Conservation (phyloP, 2,888 invertebrate species). For the Esperia sulphurella region DNA sequence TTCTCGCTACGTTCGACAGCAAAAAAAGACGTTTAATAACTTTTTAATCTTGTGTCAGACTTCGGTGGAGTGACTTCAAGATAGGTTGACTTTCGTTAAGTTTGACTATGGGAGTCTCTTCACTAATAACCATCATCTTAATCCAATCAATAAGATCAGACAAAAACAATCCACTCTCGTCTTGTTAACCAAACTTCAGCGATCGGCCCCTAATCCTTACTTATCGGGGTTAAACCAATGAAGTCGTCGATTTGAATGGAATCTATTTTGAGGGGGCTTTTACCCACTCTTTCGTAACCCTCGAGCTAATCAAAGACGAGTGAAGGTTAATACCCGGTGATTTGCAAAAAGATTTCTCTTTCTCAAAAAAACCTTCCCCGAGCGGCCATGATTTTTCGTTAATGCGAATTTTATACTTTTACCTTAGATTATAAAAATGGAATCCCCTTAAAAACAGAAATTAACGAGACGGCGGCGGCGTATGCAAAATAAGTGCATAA, state of each 20-base stretch:
- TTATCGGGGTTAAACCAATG: slow-evolving; percentile 66
- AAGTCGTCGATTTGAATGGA: slow-evolving; percentile 68
- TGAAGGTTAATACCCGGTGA: slow-evolving; percentile 38
- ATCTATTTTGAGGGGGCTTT: slow-evolving; percentile 40
- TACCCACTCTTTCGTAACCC: slow-evolving; percentile 28
- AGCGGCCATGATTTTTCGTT: not conserved
- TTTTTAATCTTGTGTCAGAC: too few species aligned
- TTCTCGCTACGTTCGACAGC: too few species aligned
- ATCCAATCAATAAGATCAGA: slow-evolving; percentile 20
- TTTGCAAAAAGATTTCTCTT: slow-evolving; percentile 18
- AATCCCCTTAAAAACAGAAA: too few species aligned
- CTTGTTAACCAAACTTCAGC: slow-evolving; percentile 50
- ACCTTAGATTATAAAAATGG: not conserved
- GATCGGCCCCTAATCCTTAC: slow-evolving; percentile 49
- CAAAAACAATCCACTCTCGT: slow-evolving; percentile 51
- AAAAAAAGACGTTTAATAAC: too few species aligned
- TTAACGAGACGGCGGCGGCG: too few species aligned
- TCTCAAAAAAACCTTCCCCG: not conserved
- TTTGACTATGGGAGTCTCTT: too few species aligned
- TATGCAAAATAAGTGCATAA: too few species aligned
- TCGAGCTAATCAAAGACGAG: slow-evolving; percentile 53
- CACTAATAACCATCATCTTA: not conserved
- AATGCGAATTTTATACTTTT: not conserved
- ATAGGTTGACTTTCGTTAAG: too few species aligned
- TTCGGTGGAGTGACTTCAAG: too few species aligned